These are phyloP conservation scores for Ploceus nigricollis DNA, from an alignment of 2,113 vertebrate species.

Conservation along the genomic window DNA sequence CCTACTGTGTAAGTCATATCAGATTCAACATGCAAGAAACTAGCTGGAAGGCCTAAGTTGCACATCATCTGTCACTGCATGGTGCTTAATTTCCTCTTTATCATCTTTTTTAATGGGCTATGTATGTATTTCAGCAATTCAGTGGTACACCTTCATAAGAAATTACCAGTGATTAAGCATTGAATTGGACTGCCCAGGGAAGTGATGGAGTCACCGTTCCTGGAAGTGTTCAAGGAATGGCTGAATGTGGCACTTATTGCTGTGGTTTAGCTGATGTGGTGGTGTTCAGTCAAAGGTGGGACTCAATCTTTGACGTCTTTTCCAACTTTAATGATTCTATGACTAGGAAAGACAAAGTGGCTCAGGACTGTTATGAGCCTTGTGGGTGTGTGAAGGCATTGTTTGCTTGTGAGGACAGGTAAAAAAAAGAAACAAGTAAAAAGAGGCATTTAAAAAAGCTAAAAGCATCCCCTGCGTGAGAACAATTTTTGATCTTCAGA, in stretches of 20 bases:
- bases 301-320: not conserved
- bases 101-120: not conserved
- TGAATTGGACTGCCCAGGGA: not conserved
- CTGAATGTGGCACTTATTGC: not conserved
- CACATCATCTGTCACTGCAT: not conserved
- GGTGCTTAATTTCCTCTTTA: not conserved
- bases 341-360: not conserved
- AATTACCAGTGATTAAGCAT: not conserved
- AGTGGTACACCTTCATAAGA: not conserved
- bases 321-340: not conserved
- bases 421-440: not conserved
- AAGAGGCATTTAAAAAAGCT: not conserved
- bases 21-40: not conserved
- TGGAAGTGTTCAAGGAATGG: not conserved
- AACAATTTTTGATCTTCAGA: not conserved
- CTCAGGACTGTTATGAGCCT: not conserved
- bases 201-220: not conserved
- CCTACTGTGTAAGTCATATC: not conserved
- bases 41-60: not conserved
- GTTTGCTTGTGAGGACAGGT: not conserved
- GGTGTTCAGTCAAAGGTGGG: not conserved
- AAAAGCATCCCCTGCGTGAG: not conserved
- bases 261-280: not conserved
- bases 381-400: not conserved
- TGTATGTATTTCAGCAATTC: not conserved